These are phyloP conservation scores for Arge pagana DNA, from an alignment of 2,888 invertebrate species.

Conservation along the genomic window DNA sequence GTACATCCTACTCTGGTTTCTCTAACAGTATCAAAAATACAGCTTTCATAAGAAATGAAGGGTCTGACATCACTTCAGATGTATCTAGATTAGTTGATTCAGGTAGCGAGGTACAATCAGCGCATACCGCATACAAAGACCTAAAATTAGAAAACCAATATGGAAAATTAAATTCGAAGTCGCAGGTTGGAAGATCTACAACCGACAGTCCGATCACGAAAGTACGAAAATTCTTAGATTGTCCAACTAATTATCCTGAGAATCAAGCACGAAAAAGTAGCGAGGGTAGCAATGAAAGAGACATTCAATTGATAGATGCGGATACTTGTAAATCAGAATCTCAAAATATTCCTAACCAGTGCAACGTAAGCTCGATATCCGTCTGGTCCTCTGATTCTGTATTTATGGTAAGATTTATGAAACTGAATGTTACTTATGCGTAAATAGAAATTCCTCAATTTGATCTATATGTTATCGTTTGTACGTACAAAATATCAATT, in stretches of 20 bases:
- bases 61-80: slow-evolving; percentile 9
- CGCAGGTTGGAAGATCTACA: not conserved
- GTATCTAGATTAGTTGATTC: slow-evolving; percentile 4
- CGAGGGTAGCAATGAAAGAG: slow-evolving; percentile 4
- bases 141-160: slow-evolving; percentile 35
- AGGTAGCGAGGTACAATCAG: too few relatives aligned
- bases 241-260: not conserved
- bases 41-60: slow-evolving; percentile 38
- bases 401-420: slow-evolving; percentile 46
- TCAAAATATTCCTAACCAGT: not conserved
- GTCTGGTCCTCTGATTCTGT: slow-evolving; percentile 42
- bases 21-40: slow-evolving; percentile 41
- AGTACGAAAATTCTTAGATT: not conserved
- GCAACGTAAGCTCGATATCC: not conserved
- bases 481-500: too few relatives aligned
- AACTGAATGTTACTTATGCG: too few relatives aligned
- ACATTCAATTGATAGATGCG: slow-evolving; percentile 41
- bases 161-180: too few relatives aligned
- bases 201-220: slow-evolving; percentile 5
- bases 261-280: not conserved
- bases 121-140: slow-evolving; percentile 36
- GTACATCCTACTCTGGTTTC: slow-evolving; percentile 29
- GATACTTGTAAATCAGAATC: slow-evolving; percentile 36
- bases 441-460: too few relatives aligned
- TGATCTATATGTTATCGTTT: too few relatives aligned